Percentiles rank a stretch among this genome's conserved stretches.
These are phyloP conservation scores for Pemphigus obesinymphae DNA, from an alignment of 1,140 invertebrate species.

Conservation along the genomic window DNA sequence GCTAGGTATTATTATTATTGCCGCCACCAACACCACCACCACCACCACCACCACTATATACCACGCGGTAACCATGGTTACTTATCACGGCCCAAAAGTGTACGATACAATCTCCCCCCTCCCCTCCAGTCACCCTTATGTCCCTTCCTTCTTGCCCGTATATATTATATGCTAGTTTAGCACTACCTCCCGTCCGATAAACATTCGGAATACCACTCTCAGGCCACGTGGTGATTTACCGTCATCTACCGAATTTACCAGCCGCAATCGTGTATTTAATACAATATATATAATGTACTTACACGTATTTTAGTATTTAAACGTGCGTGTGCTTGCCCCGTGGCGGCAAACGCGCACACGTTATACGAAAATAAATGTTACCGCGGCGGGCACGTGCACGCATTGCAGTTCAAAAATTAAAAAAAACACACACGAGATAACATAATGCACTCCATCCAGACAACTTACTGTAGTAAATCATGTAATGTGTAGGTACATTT, in stretches of 20 bases:
- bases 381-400: background rate
- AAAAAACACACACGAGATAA: background rate
- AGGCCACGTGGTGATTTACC: constrained; percentile 17
- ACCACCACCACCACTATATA: background rate
- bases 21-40: background rate
- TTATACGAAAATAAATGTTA: background rate
- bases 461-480: too few relatives aligned
- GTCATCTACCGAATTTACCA: constrained; percentile 4
- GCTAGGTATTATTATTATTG: constrained; percentile 20
- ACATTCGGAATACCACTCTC: constrained; percentile 1
- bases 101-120: background rate
- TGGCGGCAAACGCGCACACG: background rate
- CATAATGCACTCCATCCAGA: background rate
- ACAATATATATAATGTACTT: background rate
- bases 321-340: background rate
- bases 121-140: background rate
- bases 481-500: too few relatives aligned
- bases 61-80: constrained; percentile 36
- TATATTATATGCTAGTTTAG: too few relatives aligned
- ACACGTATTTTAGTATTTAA: background rate
- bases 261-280: background rate
- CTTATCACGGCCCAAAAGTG: constrained; percentile 4
- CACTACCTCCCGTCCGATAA: background rate
- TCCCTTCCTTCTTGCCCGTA: background rate
- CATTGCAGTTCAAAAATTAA: background rate